Base-by-base conservation (phyloP, 2,797 vertebrate genomes). In the Karalla daura region DNA sequence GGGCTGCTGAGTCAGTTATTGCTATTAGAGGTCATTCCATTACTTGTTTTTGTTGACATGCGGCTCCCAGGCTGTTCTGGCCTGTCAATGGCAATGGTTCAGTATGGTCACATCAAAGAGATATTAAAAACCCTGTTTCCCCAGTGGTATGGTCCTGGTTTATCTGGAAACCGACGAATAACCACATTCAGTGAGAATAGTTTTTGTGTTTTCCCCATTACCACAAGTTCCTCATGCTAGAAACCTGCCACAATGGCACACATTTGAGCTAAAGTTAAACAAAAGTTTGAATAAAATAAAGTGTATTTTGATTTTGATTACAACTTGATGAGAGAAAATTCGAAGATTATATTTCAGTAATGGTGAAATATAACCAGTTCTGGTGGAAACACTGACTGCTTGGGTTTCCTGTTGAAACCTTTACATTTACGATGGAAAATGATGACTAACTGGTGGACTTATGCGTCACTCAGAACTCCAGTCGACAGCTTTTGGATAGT, bases 1-100 rank as follows among this genome's bases (percentile, higher is more conserved):
- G 60, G 73, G 69, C 77, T 84, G 71, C 81, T 65, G 63, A 78
- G 81, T 82, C 76, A 53, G 64, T 72, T 53, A 35, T 67, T 68
- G 73, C 68, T 81, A 41, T 51, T 43, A 63, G 65, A 76, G 40
- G 39, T 67, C 55, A 67, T 74, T 83, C 63, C 44, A 17, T 82
- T 63, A 28, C 47, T 66, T 73, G 53, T 67, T 35, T 66, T 81
- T 70, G 56, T 78, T 81, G 33, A 83, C 70, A 72, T 47, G 53
- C 63, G 51, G 61, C 56, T 72, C 68, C 49, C 21, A 30, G 63
- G 55, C 66, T 15, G 21, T 46, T 64, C 30, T 39, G 45, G 33
- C 66, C 47, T 61, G 43, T 73, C 76, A 45, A 64, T 75, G 45
- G 54, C 66, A 68, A 55, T 71, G 74, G 65, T 68, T 86, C 70